These are phyloP conservation scores for Cataglyphis livida DNA, from an alignment of 2,888 invertebrate species.

Conservation along the genomic window DNA sequence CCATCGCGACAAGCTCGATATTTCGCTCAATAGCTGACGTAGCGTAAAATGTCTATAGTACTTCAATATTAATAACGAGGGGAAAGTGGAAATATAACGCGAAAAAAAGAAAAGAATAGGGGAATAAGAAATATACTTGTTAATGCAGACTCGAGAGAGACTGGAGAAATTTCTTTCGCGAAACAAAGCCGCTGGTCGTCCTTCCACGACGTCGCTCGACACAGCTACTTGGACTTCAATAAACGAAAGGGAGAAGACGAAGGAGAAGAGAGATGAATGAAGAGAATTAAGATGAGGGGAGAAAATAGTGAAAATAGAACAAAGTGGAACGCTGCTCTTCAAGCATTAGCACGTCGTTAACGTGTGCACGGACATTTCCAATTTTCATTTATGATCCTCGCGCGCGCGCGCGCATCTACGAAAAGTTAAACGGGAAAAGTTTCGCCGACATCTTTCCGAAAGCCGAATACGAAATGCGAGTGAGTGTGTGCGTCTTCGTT, in stretches of 20 bases:
- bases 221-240: conserved; percentile 53
- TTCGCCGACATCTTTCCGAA: conserved; percentile 37
- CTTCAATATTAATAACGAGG: conserved; percentile 25
- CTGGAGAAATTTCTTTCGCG: conserved; percentile 39
- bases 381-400: conserved; percentile 67
- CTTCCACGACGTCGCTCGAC: conserved; percentile 30
- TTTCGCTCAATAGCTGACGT: neutral
- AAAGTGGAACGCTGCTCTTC: neutral
- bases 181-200: conserved; percentile 31
- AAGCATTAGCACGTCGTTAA: conserved; percentile 58
- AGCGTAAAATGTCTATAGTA: neutral
- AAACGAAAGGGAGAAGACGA: conserved; percentile 38
- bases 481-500: neutral
- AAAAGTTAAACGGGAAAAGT: conserved; percentile 68
- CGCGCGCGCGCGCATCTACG: conserved; percentile 31
- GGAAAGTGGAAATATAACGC: neutral
- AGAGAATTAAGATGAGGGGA: conserved; percentile 46
- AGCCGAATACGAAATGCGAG: conserved; percentile 59
- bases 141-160: conserved; percentile 34
- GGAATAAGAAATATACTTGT: conserved; percentile 26
- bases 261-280: conserved; percentile 50
- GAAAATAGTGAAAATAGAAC: conserved; percentile 47
- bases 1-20: conserved; percentile 20
- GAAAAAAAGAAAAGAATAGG: neutral
- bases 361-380: conserved; percentile 57